Conservation (phyloP, 2,888 invertebrate species). For the Heteromurus nitidus region DNA sequence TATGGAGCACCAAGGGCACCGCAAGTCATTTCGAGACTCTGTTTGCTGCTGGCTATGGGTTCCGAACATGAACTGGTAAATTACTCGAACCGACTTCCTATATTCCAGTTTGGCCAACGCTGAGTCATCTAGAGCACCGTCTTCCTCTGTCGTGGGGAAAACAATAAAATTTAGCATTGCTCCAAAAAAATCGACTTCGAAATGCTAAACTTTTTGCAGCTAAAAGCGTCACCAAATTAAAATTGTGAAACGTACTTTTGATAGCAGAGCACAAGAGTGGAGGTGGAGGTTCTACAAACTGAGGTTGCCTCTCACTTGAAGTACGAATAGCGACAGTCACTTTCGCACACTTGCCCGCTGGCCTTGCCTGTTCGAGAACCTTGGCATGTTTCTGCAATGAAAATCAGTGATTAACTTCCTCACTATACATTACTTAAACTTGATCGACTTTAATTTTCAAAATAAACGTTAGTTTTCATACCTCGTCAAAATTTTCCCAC, state of each 20-base stretch:
- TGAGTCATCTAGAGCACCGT: constrained; percentile 31
- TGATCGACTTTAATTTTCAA: not conserved
- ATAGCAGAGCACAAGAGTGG: constrained; percentile 26
- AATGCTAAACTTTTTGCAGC: not conserved
- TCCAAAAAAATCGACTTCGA: not conserved
- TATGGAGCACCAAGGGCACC: constrained; percentile 96
- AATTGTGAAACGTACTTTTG: constrained; percentile 39
- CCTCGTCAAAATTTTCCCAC: constrained; percentile 67
- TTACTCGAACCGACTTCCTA: constrained; percentile 78
- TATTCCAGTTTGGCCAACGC: constrained; percentile 75
- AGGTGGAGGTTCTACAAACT: constrained; percentile 27
- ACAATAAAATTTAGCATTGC: not conserved
- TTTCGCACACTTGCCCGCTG: constrained; percentile 48
- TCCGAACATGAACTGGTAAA: constrained; percentile 96
- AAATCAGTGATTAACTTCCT: not conserved
- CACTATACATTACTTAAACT: not conserved
- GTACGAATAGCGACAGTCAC: constrained; percentile 47
- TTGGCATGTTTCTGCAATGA: constrained; percentile 46
- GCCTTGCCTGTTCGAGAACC: constrained; percentile 37
- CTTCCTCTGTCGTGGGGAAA: constrained; percentile 12
- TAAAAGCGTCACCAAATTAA: not conserved
- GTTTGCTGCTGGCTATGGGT: constrained; percentile 96
- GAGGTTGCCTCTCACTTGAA: constrained; percentile 21
- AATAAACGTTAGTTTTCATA: constrained; percentile 6
- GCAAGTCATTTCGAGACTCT: constrained; percentile 93